phyloP scores from a whole-genome alignment of 1,140 invertebrate species.

The Trichogramma pretiosum region DNA sequence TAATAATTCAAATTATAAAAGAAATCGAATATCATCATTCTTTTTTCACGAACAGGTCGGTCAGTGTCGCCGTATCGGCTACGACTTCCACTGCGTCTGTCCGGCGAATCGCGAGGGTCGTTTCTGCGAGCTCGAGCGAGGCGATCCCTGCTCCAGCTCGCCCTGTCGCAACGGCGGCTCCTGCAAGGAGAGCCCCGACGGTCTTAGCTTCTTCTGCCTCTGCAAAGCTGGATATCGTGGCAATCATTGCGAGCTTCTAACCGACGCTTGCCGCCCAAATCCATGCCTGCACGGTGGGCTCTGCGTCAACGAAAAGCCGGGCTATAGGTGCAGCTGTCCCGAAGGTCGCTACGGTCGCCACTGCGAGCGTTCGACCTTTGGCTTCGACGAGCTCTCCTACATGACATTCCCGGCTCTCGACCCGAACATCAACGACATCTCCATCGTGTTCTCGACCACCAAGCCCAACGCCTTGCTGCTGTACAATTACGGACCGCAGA shows the following conservation, averaged over 20 bases:
- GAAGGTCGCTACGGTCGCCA: slow-evolving; percentile 80
- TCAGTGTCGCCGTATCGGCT: slow-evolving; percentile 70
- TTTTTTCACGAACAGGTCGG: too few species aligned
- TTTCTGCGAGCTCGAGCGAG: slow-evolving; percentile 73
- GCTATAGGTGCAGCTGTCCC: slow-evolving; percentile 79
- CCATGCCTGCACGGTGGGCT: slow-evolving; percentile 79
- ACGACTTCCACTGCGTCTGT: slow-evolving; percentile 76
- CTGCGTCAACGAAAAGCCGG: slow-evolving; percentile 72
- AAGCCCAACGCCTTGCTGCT: slow-evolving; percentile 76
- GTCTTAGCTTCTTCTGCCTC: slow-evolving; percentile 80
- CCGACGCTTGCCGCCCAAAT: slow-evolving; percentile 82
- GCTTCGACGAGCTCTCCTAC: slow-evolving; percentile 81
- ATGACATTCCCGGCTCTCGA: slow-evolving; percentile 80
- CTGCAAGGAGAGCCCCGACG: slow-evolving; percentile 76
- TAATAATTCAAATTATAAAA: too few species aligned
- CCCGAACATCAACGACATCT: slow-evolving; percentile 81
- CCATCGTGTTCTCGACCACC: slow-evolving; percentile 82
- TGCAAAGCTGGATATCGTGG: slow-evolving; percentile 82
- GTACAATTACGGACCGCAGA: slow-evolving; percentile 82
- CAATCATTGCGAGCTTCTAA: slow-evolving; percentile 74
- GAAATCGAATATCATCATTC: too few species aligned
- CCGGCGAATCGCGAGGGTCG: slow-evolving; percentile 67
- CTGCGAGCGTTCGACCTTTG: slow-evolving; percentile 82
- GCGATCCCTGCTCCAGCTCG: slow-evolving; percentile 72
- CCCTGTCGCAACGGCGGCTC: slow-evolving; percentile 84